Evolutionary conservation across 1,140 invertebrate genomes (phyloP).

Genomic region (Marisa cornuarietis): DNA sequence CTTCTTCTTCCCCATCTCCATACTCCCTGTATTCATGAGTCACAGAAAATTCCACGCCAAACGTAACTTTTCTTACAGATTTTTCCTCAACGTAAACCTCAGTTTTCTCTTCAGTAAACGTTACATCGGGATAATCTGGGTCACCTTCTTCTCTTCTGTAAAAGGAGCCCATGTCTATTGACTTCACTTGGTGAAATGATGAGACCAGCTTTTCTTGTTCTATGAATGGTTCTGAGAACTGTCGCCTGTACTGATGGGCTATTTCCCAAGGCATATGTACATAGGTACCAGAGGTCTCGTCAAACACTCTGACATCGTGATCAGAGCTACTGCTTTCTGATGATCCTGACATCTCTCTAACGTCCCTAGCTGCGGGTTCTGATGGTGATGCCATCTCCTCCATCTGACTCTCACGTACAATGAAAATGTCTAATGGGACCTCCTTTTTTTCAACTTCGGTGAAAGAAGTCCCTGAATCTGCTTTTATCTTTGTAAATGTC

Average conservation of each 20-base stretch:
- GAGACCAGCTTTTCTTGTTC: slow-evolving; percentile 48
- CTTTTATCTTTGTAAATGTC: too few relatives aligned
- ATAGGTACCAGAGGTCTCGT: slow-evolving; percentile 42
- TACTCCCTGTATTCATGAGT: slow-evolving; percentile 14
- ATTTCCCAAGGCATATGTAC: slow-evolving; percentile 57
- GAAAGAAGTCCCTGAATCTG: not conserved
- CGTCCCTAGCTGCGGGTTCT: not conserved
- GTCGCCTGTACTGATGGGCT: slow-evolving; percentile 55
- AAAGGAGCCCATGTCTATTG: slow-evolving; percentile 57
- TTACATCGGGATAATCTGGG: slow-evolving; percentile 13
- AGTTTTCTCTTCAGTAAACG: slow-evolving; percentile 7
- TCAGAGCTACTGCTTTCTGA: slow-evolving; percentile 50
- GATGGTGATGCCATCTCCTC: not conserved
- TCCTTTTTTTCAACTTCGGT: not conserved
- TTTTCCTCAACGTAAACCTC: slow-evolving; percentile 1
- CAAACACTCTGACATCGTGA: slow-evolving; percentile 47
- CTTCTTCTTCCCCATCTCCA: slow-evolving; percentile 30
- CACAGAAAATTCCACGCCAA: slow-evolving; percentile 32
- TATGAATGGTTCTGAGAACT: slow-evolving; percentile 56
- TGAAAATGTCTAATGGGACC: too few relatives aligned
- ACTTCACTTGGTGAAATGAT: slow-evolving; percentile 36
- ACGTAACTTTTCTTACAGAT: slow-evolving; percentile 35
- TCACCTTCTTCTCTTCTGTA: slow-evolving; percentile 42
- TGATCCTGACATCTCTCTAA: slow-evolving; percentile 29
- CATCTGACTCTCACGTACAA: too few relatives aligned